These are phyloP conservation scores for Pocillopora verrucosa DNA, from an alignment of 64 coral and sea anemone species.

Conservation along the genomic window DNA sequence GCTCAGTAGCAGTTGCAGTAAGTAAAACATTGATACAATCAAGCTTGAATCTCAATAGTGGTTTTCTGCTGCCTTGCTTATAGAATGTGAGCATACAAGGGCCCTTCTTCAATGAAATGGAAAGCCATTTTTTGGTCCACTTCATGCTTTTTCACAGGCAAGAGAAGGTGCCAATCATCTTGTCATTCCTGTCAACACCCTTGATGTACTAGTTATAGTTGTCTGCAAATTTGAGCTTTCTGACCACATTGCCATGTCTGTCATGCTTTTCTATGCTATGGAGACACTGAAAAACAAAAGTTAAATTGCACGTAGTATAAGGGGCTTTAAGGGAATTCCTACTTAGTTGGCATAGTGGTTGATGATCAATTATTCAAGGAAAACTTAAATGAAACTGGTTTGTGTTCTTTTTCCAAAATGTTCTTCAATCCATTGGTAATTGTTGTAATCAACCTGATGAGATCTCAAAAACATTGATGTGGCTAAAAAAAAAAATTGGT, in stretches of 20 bases:
- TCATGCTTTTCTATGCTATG: no score
- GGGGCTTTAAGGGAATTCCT: no score
- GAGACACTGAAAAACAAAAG: no score
- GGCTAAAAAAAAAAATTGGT: no score
- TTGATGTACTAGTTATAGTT: constrained; percentile 46
- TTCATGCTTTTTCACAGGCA: constrained; percentile 36
- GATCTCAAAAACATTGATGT: no score
- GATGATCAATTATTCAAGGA: no score
- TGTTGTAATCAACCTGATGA: no score
- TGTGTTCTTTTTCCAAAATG: no score
- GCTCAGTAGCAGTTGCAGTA: constrained; percentile 3
- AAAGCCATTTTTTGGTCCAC: constrained; percentile 46
- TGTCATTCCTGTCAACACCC: constrained; percentile 37
- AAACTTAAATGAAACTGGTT: no score
- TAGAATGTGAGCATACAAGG: constrained; percentile 25
- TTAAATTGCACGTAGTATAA: no score
- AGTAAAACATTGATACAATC: constrained; percentile 4
- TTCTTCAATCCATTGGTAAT: no score
- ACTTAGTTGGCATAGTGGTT: no score
- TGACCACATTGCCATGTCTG: constrained; percentile 9
- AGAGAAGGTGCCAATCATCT: constrained; percentile 16
- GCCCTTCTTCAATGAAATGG: constrained; percentile 45
- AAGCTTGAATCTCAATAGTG: constrained; percentile 11
- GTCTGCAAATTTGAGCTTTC: constrained; percentile 9
- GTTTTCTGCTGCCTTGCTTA: neutral